These are phyloP conservation scores for Cerastis leucographa DNA, from an alignment of 2,888 invertebrate genomes.

Conservation along the genomic window DNA sequence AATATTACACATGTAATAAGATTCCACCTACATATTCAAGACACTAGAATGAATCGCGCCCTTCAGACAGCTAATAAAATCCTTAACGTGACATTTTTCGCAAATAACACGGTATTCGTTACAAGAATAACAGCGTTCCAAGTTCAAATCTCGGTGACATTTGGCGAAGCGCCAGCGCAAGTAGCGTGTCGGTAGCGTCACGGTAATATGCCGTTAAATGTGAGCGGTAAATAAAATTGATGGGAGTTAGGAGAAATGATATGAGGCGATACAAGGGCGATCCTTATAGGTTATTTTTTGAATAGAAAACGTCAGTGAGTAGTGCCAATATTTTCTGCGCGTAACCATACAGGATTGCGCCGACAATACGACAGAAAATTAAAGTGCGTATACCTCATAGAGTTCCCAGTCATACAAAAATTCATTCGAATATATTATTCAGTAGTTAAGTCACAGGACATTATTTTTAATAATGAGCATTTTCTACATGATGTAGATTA, in stretches of 20 bases:
- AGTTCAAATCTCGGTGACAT: slow-evolving; percentile 73
- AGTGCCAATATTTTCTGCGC: neutral
- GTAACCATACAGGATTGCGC: too few relatives aligned
- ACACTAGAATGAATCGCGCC: slow-evolving; percentile 18
- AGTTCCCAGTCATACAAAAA: too few relatives aligned
- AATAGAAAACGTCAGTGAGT: neutral
- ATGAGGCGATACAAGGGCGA: slow-evolving; percentile 12
- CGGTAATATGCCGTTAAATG: slow-evolving; percentile 51
- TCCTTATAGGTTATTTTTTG: slow-evolving; percentile 28
- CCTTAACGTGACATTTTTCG: slow-evolving; percentile 68
- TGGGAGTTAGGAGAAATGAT: slow-evolving; percentile 1
- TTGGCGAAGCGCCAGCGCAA: slow-evolving; percentile 70
- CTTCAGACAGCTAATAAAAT: slow-evolving; percentile 54
- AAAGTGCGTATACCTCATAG: too few relatives aligned
- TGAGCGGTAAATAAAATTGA: slow-evolving; percentile 26
- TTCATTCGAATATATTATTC: too few relatives aligned
- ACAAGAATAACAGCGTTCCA: slow-evolving; percentile 77
- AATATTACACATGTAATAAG: slow-evolving; percentile 2
- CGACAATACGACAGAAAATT: too few relatives aligned
- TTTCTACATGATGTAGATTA: too few relatives aligned
- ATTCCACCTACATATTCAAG: slow-evolving; percentile 10
- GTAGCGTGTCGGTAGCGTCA: slow-evolving; percentile 58
- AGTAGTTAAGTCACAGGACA: too few relatives aligned
- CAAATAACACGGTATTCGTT: slow-evolving; percentile 69
- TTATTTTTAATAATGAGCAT: too few relatives aligned